Conservation (phyloP, 2,113 vertebrate species). For the Mus musculus region GRCm39 chr9:113710001-113710500, state of each 20-base stretch:
- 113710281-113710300: neutral
- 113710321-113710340: neutral
- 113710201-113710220: neutral
- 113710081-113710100: neutral
- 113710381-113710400: no score
- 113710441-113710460: no score
- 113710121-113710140: slow-evolving; percentile 16
- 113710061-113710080: neutral
- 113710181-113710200: slow-evolving; percentile 19
- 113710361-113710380: neutral
- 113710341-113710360: slow-evolving; percentile 21
- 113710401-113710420: no score
- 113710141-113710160: slow-evolving; percentile 44
- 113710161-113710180: neutral
- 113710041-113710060: neutral
- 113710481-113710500: no score
- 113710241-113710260: neutral
- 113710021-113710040: neutral
- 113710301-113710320: neutral
- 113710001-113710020: neutral
- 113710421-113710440: no score
- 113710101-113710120: slow-evolving; percentile 16
- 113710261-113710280: slow-evolving; percentile 6
- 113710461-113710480: no score
- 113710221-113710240: slow-evolving; percentile 25